Base-by-base conservation (phyloP, 2,888 invertebrate genomes). In the Idaea biselata region DNA sequence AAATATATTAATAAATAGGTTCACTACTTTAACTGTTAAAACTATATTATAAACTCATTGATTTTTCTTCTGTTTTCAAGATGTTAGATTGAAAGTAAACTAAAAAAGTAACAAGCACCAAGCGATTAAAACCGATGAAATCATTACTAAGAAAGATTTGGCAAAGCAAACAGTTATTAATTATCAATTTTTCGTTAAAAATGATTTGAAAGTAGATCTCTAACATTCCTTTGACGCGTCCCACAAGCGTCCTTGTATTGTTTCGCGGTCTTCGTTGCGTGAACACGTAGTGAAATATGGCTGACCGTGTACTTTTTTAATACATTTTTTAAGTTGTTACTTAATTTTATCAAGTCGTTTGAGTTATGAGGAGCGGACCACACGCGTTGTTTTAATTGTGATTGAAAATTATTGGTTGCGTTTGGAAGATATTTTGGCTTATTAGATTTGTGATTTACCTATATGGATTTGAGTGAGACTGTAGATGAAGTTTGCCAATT, bases 311-410 rank as follows among this genome's bases (percentile, higher is more conserved):
- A 84, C 90, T 90, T 89, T 87, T 89, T 88, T 89, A 78, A 86
- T 44, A 44, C 11, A 14, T 90, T 90, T 88, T 89, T 84, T 84
- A 78, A 78, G 81, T 86, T 84, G 88, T 91, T 90, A 88, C 89
- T 92, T 91, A 91, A 91, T 91, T 91, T 92, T 92, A 91, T 92
- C 89, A 90, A 91, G 87, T 89, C 86, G 83, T 88, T 88, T 91
- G 91, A 91, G 82, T 91, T 92, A 91, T 91, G 89, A 89, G 85
- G 82, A 82, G 79, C 75, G 82, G 92, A 91, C 92, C 91, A 91
- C 91, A 92, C 91, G 88, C 87, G 84, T 84, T 75, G 87, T 74
- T 83, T 84, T 91, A 89, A 90, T 91, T 89, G 65, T 64, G 63
- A 63, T 25, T 58, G 64, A 68, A 63, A 17, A 32, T 16, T 58